These are phyloP conservation scores for Forbesichthys papilliferus DNA, from an alignment of 2,113 vertebrate species.

Conservation along the genomic window DNA sequence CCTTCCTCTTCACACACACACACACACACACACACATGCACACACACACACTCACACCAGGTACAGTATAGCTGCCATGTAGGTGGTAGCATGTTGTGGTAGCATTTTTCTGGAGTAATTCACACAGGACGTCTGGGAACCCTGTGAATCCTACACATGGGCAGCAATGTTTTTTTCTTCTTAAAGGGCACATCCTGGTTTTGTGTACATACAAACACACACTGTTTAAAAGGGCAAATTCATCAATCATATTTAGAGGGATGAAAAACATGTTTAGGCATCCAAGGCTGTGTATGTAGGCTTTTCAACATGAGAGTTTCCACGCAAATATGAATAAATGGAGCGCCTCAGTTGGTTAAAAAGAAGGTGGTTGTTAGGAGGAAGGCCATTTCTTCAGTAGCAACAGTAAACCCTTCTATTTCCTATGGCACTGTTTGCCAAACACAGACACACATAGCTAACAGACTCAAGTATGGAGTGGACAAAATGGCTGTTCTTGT, in stretches of 20 bases:
- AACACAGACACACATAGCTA: constrained; percentile 42
- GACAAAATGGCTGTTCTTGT: constrained; percentile 49
- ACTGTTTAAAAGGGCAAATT: neutral
- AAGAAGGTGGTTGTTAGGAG: constrained; percentile 26
- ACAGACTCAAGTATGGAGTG: constrained; percentile 38
- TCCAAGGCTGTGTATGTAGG: neutral
- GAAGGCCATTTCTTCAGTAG: constrained; percentile 32
- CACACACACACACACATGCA: neutral
- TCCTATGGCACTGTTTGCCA: constrained; percentile 33
- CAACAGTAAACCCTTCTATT: constrained; percentile 23
- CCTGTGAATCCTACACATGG: neutral
- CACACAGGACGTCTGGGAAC: neutral
- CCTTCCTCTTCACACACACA: neutral
- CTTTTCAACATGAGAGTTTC: neutral
- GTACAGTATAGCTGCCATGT: neutral
- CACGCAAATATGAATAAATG: constrained; percentile 11
- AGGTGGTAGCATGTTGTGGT: neutral
- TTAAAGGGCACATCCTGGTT: neutral
- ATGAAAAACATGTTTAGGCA: neutral
- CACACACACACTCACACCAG: neutral
- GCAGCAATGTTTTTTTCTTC: neutral
- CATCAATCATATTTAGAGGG: neutral
- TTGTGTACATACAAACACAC: neutral
- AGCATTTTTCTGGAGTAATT: neutral
- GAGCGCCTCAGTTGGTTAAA: constrained; percentile 12